These are phyloP conservation scores for Stegodyphus dumicola DNA, from an alignment of 1,140 invertebrate genomes.

Conservation along the genomic window DNA sequence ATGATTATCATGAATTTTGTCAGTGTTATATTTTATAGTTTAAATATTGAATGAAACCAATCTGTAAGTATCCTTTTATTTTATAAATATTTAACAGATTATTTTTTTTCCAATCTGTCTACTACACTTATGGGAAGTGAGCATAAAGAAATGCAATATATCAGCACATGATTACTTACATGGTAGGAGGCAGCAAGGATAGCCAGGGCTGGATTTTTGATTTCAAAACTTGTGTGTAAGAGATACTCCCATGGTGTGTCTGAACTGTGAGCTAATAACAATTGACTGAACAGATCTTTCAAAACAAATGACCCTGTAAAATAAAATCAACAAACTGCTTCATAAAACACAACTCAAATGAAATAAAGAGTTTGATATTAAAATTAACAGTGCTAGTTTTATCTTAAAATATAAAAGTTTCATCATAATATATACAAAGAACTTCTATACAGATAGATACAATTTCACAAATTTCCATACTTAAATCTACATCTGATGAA, in stretches of 20 bases:
- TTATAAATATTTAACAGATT: too few species aligned
- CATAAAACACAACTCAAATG: background rate
- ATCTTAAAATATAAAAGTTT: background rate
- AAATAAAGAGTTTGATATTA: background rate
- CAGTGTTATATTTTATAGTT: too few species aligned
- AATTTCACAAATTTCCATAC: conserved; percentile 12
- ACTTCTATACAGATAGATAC: background rate
- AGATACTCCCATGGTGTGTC: conserved; percentile 34
- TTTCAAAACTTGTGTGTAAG: conserved; percentile 33
- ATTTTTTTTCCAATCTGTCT: too few species aligned
- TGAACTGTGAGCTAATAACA: conserved; percentile 42
- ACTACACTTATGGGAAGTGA: too few species aligned
- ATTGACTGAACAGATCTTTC: conserved; percentile 46
- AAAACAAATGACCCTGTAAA: conserved; percentile 45
- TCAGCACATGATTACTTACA: conserved; percentile 4
- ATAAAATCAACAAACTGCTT: background rate
- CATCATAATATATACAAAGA: background rate
- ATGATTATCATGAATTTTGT: too few species aligned
- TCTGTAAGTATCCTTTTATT: too few species aligned
- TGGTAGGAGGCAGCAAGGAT: conserved; percentile 44
- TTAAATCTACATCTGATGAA: conserved; percentile 43
- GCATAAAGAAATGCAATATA: too few species aligned
- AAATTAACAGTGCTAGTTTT: too few species aligned
- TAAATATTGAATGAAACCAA: too few species aligned
- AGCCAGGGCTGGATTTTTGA: conserved; percentile 32